Percentiles rank a stretch among this genome's conserved stretches.
Evolutionary conservation across 2,888 invertebrate species (phyloP).

Genomic region (Andrena hattorfiana): DNA sequence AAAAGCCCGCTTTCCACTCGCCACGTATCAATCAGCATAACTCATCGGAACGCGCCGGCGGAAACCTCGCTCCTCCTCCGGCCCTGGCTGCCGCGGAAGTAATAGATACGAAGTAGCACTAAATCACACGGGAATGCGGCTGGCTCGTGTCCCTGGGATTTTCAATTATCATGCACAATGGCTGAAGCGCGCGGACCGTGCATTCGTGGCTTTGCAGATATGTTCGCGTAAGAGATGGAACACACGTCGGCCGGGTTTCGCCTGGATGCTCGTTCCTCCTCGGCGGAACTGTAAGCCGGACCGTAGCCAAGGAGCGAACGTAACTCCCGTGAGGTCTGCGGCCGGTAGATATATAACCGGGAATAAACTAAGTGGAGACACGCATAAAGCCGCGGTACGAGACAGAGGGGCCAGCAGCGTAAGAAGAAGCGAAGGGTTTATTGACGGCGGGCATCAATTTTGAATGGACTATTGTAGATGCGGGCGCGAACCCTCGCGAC

Average conservation of each 20-base stretch:
- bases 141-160: constrained; percentile 69
- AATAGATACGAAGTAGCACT: constrained; percentile 66
- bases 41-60: constrained; percentile 49
- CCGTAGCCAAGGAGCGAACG: constrained; percentile 58
- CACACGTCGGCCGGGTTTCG: constrained; percentile 48
- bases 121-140: constrained; percentile 64
- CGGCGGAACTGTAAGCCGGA: constrained; percentile 11
- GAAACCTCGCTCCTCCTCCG: constrained; percentile 4
- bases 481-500: constrained; percentile 16
- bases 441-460: constrained; percentile 76
- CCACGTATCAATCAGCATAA: constrained; percentile 64
- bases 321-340: constrained; percentile 36
- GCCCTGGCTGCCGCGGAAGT: constrained; percentile 37
- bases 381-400: constrained; percentile 43
- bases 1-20: constrained; percentile 30
- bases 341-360: constrained; percentile 49
- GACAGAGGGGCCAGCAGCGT: constrained; percentile 21
- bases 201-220: constrained; percentile 70
- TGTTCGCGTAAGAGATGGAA: constrained; percentile 62
- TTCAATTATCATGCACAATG: constrained; percentile 80
- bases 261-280: constrained; percentile 10
- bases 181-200: constrained; percentile 66
- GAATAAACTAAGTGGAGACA: constrained; percentile 55
- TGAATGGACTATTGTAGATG: constrained; percentile 78
- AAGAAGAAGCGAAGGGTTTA: constrained; percentile 63